Percentiles rank a stretch among this genome's conserved stretches.
phyloP scores from a whole-genome alignment of 2,797 vertebrate species.

The Cryptoprocta ferox region DNA sequence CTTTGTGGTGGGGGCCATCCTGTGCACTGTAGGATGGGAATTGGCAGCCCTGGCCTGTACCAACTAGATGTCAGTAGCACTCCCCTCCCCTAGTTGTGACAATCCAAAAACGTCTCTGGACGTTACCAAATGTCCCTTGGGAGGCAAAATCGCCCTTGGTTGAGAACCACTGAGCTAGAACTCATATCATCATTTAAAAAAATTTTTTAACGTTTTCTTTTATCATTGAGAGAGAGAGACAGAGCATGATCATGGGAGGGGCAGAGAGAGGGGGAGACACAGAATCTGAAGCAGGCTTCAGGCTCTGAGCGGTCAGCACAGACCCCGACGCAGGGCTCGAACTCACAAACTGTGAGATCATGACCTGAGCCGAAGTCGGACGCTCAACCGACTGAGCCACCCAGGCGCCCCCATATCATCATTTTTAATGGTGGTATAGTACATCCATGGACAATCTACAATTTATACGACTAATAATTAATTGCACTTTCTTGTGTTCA shows the following conservation, averaged over 20 bases:
- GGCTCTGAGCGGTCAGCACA: too few species aligned
- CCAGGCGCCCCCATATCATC: not conserved
- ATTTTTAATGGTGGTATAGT: not conserved
- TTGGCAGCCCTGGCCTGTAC: not conserved
- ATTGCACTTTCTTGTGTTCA: not conserved
- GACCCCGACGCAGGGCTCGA: too few species aligned
- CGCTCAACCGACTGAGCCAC: too few species aligned
- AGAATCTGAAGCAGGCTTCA: too few species aligned
- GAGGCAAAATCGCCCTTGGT: not conserved
- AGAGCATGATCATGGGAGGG: too few species aligned
- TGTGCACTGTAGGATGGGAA: not conserved
- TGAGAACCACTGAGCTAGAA: conserved; percentile 41
- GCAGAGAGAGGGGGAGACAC: too few species aligned
- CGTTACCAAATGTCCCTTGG: not conserved
- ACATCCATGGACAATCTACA: not conserved
- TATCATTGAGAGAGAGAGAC: too few species aligned
- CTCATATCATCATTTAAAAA: not conserved
- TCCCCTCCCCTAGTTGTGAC: not conserved
- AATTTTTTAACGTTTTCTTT: too few species aligned
- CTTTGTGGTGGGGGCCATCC: not conserved
- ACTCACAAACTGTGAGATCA: too few species aligned
- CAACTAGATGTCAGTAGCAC: not conserved
- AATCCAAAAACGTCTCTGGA: conserved; percentile 18
- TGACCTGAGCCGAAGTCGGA: too few species aligned
- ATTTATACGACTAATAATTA: conserved; percentile 34